Conservation (phyloP, 2,888 invertebrate species). For the Eristalinus sepulchralis region DNA sequence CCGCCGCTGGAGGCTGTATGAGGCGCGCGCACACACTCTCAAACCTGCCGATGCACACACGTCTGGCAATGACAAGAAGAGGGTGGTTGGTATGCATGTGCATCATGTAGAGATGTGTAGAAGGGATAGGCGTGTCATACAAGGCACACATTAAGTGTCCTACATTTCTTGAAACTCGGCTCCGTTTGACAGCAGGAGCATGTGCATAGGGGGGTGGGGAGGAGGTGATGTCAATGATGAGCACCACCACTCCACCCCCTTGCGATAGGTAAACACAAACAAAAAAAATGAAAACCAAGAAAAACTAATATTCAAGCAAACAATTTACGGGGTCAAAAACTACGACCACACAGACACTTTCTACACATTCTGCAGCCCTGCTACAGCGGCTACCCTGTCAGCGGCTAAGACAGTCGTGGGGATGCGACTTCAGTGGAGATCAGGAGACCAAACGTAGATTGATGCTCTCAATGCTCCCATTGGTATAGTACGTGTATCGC, state of each 20-base stretch:
- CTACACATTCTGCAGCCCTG: not conserved
- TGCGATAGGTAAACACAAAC: constrained; percentile 46
- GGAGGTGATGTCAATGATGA: constrained; percentile 14
- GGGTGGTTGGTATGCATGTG: not conserved
- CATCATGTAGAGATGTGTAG: not conserved
- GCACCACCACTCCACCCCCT: constrained; percentile 9
- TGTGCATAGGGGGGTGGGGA: not conserved
- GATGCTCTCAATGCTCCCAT: not conserved
- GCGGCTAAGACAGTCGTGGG: not conserved
- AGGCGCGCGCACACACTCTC: too few relatives aligned
- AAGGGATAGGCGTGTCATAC: not conserved
- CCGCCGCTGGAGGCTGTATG: not conserved
- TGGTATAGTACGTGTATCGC: too few relatives aligned
- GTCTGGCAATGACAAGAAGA: not conserved
- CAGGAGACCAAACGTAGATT: not conserved
- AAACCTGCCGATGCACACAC: not conserved
- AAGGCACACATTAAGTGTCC: constrained; percentile 42
- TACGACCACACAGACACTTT: not conserved
- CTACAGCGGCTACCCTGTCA: too few relatives aligned
- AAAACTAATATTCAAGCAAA: constrained; percentile 61
- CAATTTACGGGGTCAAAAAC: constrained; percentile 55
- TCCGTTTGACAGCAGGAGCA: constrained; percentile 31
- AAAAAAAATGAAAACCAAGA: constrained; percentile 17
- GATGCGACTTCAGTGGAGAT: not conserved
- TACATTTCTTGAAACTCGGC: constrained; percentile 45